Base-by-base conservation (phyloP, 2,797 vertebrate genomes). In the Distichodus sexfasciatus region DNA sequence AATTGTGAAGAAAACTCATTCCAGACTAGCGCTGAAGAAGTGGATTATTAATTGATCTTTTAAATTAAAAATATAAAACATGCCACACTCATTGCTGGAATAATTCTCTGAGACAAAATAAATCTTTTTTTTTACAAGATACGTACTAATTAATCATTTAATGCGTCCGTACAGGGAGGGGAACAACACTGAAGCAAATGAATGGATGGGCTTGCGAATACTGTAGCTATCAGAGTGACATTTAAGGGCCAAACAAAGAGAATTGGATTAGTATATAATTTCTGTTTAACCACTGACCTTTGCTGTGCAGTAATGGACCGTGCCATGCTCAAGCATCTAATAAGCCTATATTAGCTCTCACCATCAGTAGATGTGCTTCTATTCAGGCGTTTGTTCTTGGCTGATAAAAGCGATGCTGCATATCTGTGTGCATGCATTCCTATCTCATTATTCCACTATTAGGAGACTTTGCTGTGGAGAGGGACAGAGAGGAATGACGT, bases 11-110 rank as follows among this genome's bases (percentile, higher is more conserved):
- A 87, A 89, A 91, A 85, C 88, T 85, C 82, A 84, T 88, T 88
- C 89, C 85, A 82, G 85, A 84, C 87, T 84, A 82, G 83, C 85
- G 85, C 83, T 90, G 81, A 85, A 89, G 88, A 89, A 87, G 86
- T 87, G 83, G 84, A 78, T 86, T 90, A 88, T 91, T 90, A 90
- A 91, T 89, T 88, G 87, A 89, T 88, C 85, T 88, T 88, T 87
- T 90, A 86, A 87, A 88, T 87, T 84, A 90, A 90, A 51, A 61
- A 44, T n/a, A 70, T 63, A 38, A 84, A 83, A 69, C 74, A 69
- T 73, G 72, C 72, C 54, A 41, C 53, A 73, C 74, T 83, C 84
- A 79, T 83, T 48, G 76, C 77, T 80, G 78, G 84, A 87, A 85
- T 82, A 85, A 82, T 85, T 80, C 80, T 81, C 78, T 68, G 71